These are phyloP conservation scores for Oscheius onirici DNA, from an alignment of 2,888 invertebrate genomes.

Conservation along the genomic window DNA sequence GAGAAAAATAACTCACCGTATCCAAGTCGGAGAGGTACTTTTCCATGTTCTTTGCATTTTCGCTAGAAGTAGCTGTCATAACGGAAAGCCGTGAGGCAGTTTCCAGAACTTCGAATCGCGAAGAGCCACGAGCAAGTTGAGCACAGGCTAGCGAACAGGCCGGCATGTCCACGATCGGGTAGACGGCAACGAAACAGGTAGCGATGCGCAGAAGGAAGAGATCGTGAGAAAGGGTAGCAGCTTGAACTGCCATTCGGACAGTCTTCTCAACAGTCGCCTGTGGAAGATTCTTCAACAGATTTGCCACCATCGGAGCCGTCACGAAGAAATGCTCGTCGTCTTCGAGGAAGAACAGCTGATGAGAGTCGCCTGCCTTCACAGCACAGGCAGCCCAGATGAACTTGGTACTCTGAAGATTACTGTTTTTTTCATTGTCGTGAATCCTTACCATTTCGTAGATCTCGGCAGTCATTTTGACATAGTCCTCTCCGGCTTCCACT, in stretches of 20 bases:
- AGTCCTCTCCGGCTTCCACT: background rate
- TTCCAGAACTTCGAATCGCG: constrained; percentile 18
- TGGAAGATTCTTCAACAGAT: constrained; percentile 6
- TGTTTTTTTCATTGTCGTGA: too few relatives aligned
- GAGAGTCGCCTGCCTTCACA: constrained; percentile 29
- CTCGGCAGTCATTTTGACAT: constrained; percentile 18
- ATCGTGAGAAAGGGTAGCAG: constrained; percentile 32
- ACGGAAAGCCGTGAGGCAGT: constrained; percentile 20
- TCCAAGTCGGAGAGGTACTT: constrained; percentile 18
- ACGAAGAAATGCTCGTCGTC: constrained; percentile 50
- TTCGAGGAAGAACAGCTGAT: constrained; percentile 41
- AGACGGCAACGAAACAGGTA: constrained; percentile 38
- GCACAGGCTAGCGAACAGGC: constrained; percentile 15
- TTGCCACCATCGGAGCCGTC: constrained; percentile 38
- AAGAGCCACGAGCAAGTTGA: constrained; percentile 12
- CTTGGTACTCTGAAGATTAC: constrained; percentile 35
- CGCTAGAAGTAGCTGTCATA: background rate
- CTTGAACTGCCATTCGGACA: constrained; percentile 8
- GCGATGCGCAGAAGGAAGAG: constrained; percentile 49
- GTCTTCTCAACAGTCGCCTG: background rate
- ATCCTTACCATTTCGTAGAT: constrained; percentile 42
- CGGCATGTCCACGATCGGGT: constrained; percentile 4
- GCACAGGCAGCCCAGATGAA: constrained; percentile 44
- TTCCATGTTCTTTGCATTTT: constrained; percentile 7
- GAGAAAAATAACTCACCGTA: background rate